phyloP scores from a whole-genome alignment of 1,140 invertebrate species.

The Calliphora vicina region DNA sequence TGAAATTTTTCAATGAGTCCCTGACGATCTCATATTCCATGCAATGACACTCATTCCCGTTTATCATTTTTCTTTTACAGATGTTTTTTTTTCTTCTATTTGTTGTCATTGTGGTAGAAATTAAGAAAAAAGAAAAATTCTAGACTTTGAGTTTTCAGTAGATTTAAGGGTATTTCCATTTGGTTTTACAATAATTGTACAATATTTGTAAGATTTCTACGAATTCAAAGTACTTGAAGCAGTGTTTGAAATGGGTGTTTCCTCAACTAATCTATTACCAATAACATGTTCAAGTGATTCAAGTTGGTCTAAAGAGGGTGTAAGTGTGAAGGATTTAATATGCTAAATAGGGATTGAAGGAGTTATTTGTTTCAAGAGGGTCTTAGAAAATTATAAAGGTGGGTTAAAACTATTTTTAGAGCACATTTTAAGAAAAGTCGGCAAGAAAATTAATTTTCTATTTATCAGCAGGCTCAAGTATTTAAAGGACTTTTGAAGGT shows the following conservation, averaged over 20 bases:
- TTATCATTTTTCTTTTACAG: not conserved
- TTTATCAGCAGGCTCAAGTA: too few relatives aligned
- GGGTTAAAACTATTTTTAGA: too few relatives aligned
- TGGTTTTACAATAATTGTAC: not conserved
- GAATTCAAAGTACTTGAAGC: not conserved
- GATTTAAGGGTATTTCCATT: not conserved
- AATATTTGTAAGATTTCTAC: not conserved
- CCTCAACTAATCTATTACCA: conserved; percentile 18
- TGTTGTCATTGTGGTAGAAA: not conserved
- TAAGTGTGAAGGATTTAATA: conserved; percentile 25
- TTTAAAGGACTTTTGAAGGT: too few relatives aligned
- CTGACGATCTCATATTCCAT: not conserved
- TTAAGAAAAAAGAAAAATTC: not conserved
- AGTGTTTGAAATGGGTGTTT: not conserved
- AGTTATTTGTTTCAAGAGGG: too few relatives aligned
- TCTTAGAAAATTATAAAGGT: too few relatives aligned
- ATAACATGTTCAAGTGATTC: not conserved
- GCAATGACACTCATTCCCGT: not conserved
- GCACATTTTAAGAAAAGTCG: too few relatives aligned
- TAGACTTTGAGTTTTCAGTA: not conserved
- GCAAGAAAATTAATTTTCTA: too few relatives aligned
- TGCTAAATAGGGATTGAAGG: not conserved
- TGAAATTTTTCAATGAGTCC: not conserved
- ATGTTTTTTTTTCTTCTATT: not conserved
- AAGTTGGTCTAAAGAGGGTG: not conserved